Evolutionary conservation across 2,888 invertebrate species (phyloP).

Genomic region (Limenitis arthemis): DNA sequence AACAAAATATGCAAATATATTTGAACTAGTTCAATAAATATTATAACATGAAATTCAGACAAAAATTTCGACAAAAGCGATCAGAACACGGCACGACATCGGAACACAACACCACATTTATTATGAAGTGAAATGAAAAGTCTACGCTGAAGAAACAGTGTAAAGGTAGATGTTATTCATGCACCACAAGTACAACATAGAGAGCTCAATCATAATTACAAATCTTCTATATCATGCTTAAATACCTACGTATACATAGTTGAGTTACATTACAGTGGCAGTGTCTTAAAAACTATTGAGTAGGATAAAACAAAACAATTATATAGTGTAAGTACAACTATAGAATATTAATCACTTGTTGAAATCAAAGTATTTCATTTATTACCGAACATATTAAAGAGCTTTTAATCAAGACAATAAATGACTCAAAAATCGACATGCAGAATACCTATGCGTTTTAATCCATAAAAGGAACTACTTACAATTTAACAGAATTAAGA

Average conservation of each 20-base stretch:
- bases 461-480: no score
- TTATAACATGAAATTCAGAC: slow-evolving; percentile 6
- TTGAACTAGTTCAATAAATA: slow-evolving; percentile 20
- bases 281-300: neutral
- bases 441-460: no score
- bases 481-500: no score
- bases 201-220: slow-evolving; percentile 16
- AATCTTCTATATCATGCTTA: slow-evolving; percentile 20
- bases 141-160: slow-evolving; percentile 25
- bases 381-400: no score
- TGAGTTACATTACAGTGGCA: neutral
- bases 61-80: slow-evolving; percentile 54
- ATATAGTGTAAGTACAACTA: neutral
- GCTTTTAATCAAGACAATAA: no score
- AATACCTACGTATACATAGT: slow-evolving; percentile 4
- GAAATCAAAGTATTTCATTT: no score
- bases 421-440: no score
- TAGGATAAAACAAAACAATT: neutral
- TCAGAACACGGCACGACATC: slow-evolving; percentile 40
- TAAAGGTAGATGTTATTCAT: slow-evolving; percentile 70
- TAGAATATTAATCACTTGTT: no score
- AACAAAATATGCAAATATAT: slow-evolving; percentile 17
- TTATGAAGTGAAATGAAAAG: slow-evolving; percentile 33
- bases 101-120: slow-evolving; percentile 64
- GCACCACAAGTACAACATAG: slow-evolving; percentile 55